A percentile compares a stretch with the other conserved stretches of the same genome.
Evolutionary conservation across 1,140 invertebrate genomes (phyloP).

Genomic region (Acromyrmex heyeri): DNA sequence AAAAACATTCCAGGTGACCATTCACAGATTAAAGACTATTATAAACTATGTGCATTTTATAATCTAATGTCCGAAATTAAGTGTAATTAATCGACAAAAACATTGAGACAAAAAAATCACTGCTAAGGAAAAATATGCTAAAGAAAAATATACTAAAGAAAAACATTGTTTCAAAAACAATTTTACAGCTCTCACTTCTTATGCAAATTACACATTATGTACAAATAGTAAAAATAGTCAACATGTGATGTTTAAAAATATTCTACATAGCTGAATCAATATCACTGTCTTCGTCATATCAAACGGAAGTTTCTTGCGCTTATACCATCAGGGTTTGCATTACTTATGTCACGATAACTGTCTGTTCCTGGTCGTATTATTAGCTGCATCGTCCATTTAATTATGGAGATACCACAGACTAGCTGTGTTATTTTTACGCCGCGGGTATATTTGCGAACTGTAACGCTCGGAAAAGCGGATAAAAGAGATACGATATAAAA

Average conservation of each 20-base stretch:
- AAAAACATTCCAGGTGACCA: too few relatives aligned
- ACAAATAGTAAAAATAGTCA: slow-evolving; percentile 11
- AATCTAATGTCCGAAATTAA: background rate
- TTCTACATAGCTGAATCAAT: slow-evolving; percentile 24
- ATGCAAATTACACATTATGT: background rate
- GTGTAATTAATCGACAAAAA: background rate
- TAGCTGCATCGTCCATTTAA: background rate
- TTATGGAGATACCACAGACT: background rate
- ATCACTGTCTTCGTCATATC: background rate
- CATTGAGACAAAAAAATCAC: background rate
- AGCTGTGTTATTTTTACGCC: slow-evolving; percentile 24
- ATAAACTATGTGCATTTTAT: background rate
- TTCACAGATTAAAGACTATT: background rate
- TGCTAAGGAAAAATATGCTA: background rate
- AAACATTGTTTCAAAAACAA: background rate
- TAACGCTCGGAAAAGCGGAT: background rate
- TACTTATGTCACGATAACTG: background rate
- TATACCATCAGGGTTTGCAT: background rate
- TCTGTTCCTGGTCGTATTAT: slow-evolving; percentile 26
- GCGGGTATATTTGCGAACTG: background rate
- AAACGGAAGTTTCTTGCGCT: background rate
- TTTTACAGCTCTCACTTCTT: background rate
- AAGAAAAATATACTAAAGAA: background rate
- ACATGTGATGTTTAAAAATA: slow-evolving; percentile 30
- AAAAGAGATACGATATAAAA: background rate